Evolutionary conservation across 92 coral and sea anemone genomes (phyloP), one percentile per base, ranked within the genome.

Genomic region (Galaxea fascicularis): DNA sequence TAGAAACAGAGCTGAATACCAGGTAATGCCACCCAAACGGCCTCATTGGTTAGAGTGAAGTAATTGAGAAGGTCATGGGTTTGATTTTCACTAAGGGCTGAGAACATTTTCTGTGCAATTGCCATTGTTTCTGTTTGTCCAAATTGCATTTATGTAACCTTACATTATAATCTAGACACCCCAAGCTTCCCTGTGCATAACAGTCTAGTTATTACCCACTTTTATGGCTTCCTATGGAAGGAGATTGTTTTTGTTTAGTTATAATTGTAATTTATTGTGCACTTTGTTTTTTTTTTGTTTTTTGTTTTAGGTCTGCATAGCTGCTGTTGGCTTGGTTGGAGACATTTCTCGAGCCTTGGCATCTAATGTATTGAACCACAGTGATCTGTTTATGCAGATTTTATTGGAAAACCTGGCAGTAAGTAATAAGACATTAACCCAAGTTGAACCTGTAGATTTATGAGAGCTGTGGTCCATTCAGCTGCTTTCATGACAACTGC

Each of bases 321-420:
- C 99, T 22, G 99, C 98, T 44, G 98, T 96, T 52, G 99, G 99
- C 10, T 79, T 96, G 29, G 99, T 96, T 12, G 99, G 99, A 4
- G 99, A 96, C 80, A 82, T 96, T 57, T 93, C 96, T 10, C 89
- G 99, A 84, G 94, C 96, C 26, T 83, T 96, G 18, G 95, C 95
- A 73, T 83, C 47, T 4, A 71, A 71, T 10, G 89, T 92, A 76
- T 44, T 68, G 30, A 85, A 70, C 11, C 87, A 86, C 82, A 88
- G 95, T 72, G 96, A 94, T 52, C 88, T 78, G 77, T 93, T 94
- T 25, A 94, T 96, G 98, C 94, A 89, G 45, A 84, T 91, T 70
- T 89, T 96, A 46, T 76, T 96, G 85, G 95, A 83, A 76, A 95
- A 94, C 80, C 88, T 95, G 39, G 98, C 98, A 25, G 98, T 93